Percentiles rank a stretch among this genome's conserved stretches.
Conservation (phyloP, 2,888 invertebrate species). For the Pristionchus maxplancki region DNA sequence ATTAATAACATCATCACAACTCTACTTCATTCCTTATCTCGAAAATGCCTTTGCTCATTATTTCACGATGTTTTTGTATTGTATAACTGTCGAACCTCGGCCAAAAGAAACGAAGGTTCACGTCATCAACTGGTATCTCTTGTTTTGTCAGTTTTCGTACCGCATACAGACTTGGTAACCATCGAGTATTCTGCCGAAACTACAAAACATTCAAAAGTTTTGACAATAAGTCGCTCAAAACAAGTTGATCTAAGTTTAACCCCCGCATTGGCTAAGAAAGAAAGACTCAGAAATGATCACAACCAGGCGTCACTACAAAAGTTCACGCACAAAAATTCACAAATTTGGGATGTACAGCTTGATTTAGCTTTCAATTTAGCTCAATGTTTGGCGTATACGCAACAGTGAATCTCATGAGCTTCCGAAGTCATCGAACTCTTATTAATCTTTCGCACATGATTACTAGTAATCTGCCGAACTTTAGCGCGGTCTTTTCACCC, state of each 20-base stretch:
- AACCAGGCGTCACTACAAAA: neutral
- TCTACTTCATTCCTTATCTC: no score
- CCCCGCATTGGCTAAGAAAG: neutral
- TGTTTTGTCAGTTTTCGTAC: neutral
- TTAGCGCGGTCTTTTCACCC: neutral
- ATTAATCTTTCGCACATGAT: neutral
- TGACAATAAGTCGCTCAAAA: neutral
- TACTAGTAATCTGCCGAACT: neutral
- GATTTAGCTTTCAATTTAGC: neutral
- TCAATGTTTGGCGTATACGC: neutral
- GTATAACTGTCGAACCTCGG: neutral
- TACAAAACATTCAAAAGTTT: neutral
- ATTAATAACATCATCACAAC: no score
- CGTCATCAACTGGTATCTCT: neutral
- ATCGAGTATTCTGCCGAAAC: neutral
- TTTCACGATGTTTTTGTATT: neutral
- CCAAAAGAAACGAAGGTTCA: neutral
- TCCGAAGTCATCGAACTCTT: constrained; percentile 26
- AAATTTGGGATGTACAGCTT: neutral
- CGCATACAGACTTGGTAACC: neutral
- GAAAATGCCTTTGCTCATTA: no score
- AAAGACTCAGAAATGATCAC: neutral
- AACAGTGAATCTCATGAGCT: neutral
- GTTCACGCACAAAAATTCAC: neutral
- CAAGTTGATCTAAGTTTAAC: neutral